Conservation (phyloP, 30 jellyfish, hydroid and myxozoan genomes). For the Sanderia malayensis region DNA sequence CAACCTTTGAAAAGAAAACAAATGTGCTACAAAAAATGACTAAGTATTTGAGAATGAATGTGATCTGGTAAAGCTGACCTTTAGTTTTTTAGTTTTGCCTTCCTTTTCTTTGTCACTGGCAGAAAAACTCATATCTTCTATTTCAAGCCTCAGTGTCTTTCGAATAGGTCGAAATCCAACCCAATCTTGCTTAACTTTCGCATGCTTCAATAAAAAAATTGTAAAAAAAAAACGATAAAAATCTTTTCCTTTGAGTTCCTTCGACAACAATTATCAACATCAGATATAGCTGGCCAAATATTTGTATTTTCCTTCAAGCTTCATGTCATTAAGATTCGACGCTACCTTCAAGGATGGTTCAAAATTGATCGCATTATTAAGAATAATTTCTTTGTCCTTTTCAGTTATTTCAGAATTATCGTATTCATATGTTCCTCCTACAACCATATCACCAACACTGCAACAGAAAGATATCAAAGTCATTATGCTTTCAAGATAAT, state of each 20-base stretch:
- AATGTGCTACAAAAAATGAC: too few relatives aligned
- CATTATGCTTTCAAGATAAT: too few relatives aligned
- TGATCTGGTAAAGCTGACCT: too few relatives aligned
- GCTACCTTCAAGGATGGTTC: conserved; percentile 65
- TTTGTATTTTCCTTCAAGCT: neutral
- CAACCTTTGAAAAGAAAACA: conserved; percentile 52
- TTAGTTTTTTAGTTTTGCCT: too few relatives aligned
- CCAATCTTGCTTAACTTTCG: conserved; percentile 73
- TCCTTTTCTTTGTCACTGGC: too few relatives aligned
- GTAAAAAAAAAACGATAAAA: too few relatives aligned
- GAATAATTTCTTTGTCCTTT: conserved; percentile 12
- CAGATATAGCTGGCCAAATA: neutral
- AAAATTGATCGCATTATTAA: conserved; percentile 10
- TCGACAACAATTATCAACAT: neutral
- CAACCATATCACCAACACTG: conserved; percentile 25
- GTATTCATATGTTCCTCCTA: conserved; percentile 65
- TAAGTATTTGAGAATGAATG: too few relatives aligned
- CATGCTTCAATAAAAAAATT: conserved; percentile 48
- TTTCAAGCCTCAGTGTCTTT: conserved; percentile 65
- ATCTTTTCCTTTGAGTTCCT: too few relatives aligned
- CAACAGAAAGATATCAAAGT: too few relatives aligned
- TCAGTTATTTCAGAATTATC: conserved; percentile 7
- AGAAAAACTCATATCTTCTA: conserved; percentile 33
- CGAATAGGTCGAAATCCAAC: conserved; percentile 93
- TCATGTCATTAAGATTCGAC: neutral